phyloP scores from a whole-genome alignment of 2,888 invertebrate genomes.

The Ectemnius continuus region DNA sequence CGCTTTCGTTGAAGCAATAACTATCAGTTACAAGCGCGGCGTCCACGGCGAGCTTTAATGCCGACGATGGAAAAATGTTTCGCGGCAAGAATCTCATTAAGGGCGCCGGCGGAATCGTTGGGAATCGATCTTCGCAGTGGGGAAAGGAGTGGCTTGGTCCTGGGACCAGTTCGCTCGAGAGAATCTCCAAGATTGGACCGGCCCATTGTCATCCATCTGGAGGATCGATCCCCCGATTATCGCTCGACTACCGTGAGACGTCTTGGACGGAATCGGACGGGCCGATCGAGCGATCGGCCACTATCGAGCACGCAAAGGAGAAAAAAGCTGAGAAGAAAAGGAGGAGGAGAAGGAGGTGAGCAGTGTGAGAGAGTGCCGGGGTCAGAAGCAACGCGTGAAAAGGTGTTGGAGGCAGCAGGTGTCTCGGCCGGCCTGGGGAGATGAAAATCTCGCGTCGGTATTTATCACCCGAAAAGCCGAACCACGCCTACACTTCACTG shows the following conservation, averaged over 20 bases:
- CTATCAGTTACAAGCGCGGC: conserved; percentile 28
- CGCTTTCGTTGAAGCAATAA: conserved; percentile 48
- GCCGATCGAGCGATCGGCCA: conserved; percentile 38
- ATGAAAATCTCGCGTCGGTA: conserved; percentile 64
- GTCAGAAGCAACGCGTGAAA: conserved; percentile 58
- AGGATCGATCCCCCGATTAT: conserved; percentile 1
- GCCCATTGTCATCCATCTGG: not conserved
- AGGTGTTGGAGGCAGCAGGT: conserved; percentile 63
- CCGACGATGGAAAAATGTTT: conserved; percentile 1
- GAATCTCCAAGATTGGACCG: too few relatives aligned
- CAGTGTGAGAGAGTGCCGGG: not conserved
- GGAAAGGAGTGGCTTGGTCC: too few relatives aligned
- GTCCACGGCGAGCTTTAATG: not conserved
- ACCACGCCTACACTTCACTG: conserved; percentile 65
- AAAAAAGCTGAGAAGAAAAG: not conserved
- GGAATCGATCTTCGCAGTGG: too few relatives aligned
- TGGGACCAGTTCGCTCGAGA: too few relatives aligned
- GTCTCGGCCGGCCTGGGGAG: conserved; percentile 56
- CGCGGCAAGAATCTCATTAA: conserved; percentile 17
- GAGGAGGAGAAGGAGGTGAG: conserved; percentile 7
- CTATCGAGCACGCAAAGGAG: conserved; percentile 18
- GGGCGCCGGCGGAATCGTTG: too few relatives aligned
- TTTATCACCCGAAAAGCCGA: conserved; percentile 61
- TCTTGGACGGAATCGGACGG: not conserved
- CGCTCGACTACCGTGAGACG: not conserved